phyloP scores from a whole-genome alignment of 1,140 invertebrate species.

The Drosophila pachea region DNA sequence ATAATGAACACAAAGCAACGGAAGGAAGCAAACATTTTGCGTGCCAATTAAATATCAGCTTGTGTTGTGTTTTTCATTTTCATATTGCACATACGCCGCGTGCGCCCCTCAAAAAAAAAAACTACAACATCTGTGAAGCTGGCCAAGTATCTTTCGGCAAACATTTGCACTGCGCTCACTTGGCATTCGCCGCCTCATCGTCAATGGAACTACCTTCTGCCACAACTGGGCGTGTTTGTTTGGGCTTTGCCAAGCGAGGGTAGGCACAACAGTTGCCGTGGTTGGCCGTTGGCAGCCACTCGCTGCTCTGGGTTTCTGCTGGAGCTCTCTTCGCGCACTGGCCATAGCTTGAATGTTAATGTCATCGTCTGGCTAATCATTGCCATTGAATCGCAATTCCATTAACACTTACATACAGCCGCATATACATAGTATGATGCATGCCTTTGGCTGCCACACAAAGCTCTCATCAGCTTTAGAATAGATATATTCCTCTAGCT shows the following conservation, averaged over 20 bases:
- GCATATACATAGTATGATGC: background rate
- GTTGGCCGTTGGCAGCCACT: too few species aligned
- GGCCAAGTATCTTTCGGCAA: slow-evolving; percentile 42
- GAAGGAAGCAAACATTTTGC: slow-evolving; percentile 57
- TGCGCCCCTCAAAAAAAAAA: slow-evolving; percentile 39
- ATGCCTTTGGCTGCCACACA: too few species aligned
- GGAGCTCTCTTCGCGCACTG: background rate
- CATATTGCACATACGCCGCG: slow-evolving; percentile 61
- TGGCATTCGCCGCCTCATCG: slow-evolving; percentile 49
- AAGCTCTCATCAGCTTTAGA: too few species aligned
- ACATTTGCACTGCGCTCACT: slow-evolving; percentile 50
- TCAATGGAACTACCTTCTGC: slow-evolving; percentile 28
- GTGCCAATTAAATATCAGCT: slow-evolving; percentile 42
- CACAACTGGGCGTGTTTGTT: slow-evolving; percentile 10
- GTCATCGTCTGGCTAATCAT: slow-evolving; percentile 42
- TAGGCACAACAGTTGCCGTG: too few species aligned
- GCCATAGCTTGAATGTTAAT: slow-evolving; percentile 35
- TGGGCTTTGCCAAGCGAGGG: slow-evolving; percentile 3
- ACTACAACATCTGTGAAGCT: background rate
- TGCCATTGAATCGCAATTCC: slow-evolving; percentile 25
- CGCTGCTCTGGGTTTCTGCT: background rate
- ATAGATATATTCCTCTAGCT: background rate
- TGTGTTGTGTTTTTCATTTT: slow-evolving; percentile 19
- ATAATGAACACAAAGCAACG: slow-evolving; percentile 21
- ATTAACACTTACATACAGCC: background rate